A percentile compares a stretch with the other conserved stretches of the same genome.
These are phyloP conservation scores for Melanogrammus aeglefinus DNA, from an alignment of 2,797 vertebrate genomes.

Conservation along the genomic window DNA sequence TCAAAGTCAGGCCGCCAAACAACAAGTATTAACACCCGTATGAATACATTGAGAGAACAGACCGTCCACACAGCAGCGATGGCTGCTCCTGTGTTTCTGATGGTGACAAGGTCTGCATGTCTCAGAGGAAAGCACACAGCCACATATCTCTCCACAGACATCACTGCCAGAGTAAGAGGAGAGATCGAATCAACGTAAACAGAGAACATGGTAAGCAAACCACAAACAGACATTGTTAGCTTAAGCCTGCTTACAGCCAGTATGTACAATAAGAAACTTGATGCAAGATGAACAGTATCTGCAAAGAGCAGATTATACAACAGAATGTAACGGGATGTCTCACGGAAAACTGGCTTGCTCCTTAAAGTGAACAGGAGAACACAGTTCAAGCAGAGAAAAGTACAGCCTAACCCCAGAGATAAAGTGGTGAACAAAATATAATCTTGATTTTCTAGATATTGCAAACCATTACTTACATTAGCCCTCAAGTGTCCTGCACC, in stretches of 20 bases:
- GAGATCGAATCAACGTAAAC: constrained; percentile 23
- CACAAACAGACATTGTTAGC: constrained; percentile 35
- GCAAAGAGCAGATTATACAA: constrained; percentile 51
- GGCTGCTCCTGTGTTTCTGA: constrained; percentile 29
- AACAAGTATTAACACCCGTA: constrained; percentile 5
- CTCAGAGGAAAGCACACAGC: constrained; percentile 55
- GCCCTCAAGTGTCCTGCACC: neutral
- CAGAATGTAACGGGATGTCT: constrained; percentile 57
- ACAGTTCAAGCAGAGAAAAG: constrained; percentile 53
- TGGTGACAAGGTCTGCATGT: constrained; percentile 46
- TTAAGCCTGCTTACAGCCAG: neutral
- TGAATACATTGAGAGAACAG: constrained; percentile 8
- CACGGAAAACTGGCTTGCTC: constrained; percentile 49
- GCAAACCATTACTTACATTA: neutral
- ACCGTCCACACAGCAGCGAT: constrained; percentile 23
- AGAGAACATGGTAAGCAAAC: constrained; percentile 18
- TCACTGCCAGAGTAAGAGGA: constrained; percentile 55
- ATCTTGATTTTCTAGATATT: neutral
- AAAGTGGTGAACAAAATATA: neutral
- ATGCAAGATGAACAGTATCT: constrained; percentile 50
- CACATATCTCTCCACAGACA: constrained; percentile 61
- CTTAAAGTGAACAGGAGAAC: constrained; percentile 49
- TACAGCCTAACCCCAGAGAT: neutral
- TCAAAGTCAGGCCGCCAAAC: constrained; percentile 1
- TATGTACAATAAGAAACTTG: constrained; percentile 31